A percentile compares a stretch with the other conserved stretches of the same genome.
These are phyloP conservation scores for Kryphioiulus occultus DNA, from an alignment of 2,888 invertebrate genomes.

Conservation along the genomic window DNA sequence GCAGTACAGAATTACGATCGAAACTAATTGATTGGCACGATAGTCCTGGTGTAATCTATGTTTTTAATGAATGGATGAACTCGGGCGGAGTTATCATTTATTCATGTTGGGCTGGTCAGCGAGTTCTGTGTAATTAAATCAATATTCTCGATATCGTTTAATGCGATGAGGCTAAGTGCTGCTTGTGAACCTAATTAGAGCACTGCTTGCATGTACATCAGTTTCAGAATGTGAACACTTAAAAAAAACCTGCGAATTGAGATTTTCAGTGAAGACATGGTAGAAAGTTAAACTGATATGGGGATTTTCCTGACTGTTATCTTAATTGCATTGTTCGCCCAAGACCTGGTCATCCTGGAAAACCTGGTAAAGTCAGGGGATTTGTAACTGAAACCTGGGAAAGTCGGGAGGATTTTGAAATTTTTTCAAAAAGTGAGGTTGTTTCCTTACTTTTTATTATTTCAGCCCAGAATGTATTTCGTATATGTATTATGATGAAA, in stretches of 20 bases:
- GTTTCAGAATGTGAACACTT: neutral
- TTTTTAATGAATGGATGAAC: neutral
- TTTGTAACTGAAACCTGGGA: too few species aligned
- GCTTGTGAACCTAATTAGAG: neutral
- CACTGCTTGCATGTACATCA: neutral
- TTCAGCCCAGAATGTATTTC: too few species aligned
- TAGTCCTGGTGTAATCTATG: neutral
- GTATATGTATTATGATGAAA: too few species aligned
- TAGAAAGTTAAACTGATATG: too few species aligned
- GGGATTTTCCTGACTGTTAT: too few species aligned
- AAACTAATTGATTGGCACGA: neutral
- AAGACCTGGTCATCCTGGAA: too few species aligned
- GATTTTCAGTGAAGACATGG: too few species aligned
- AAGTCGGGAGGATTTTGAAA: too few species aligned
- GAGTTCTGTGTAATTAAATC: neutral
- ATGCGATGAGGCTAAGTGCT: neutral
- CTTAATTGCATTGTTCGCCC: too few species aligned
- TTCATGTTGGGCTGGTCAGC: neutral
- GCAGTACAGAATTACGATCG: neutral
- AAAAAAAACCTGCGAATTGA: neutral
- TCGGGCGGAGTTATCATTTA: neutral
- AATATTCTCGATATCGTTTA: neutral
- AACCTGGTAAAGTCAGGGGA: too few species aligned
- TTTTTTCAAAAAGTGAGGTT: too few species aligned
- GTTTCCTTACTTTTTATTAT: too few species aligned